Evolutionary conservation across 2,113 vertebrate genomes (phyloP), one percentile per base, ranked within the genome.

Genomic region (Capricornis sumatraensis): DNA sequence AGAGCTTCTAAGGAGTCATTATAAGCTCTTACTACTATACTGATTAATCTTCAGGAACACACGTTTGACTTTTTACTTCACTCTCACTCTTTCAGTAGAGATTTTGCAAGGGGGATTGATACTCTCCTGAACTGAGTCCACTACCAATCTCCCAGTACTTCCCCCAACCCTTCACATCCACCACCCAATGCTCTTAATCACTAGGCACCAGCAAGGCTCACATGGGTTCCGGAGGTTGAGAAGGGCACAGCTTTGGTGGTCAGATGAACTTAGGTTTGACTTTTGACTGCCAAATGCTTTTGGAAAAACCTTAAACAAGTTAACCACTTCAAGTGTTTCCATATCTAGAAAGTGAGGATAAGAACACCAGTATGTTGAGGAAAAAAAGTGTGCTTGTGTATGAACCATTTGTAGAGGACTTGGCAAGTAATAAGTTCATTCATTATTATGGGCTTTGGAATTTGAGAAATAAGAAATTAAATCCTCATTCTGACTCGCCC

Each of bases 121-220:
- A 40, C 21, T 25, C 64, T 52, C 52, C 60, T 19, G 47, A 52
- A 88, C 52, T 58, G n/a, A 55, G 84, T 57, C 25, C 43, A 11
- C 21, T 16, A 1, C 1, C 47, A 11, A n/a, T n/a, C 13, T 13
- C 14, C 25, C 8, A 79, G 47, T 13, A 40, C 6, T 52, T 36
- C 4, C 5, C 10, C 6, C 1, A 9, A 16, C 0, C 4, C 19
- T 23, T 64, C 6, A 4, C 3, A 15, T 28, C 16, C 2, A 7
- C 55, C 6, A 19, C 27, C 28, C 43, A 43, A 0, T 58, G 28
- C 6, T 53, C 10, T 55, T 55, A 71, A 30, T 67, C 7, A 40
- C 13, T 45, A 6, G 17, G 36, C 27, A 83, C 14, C n/a, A 53
- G 30, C 1, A 50, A 21, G 62, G 27, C 23, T 85, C 67, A 6